Percentiles rank a stretch among this genome's conserved stretches.
Conservation (phyloP, 1,140 invertebrate species). For the Drosophila dunni region DNA sequence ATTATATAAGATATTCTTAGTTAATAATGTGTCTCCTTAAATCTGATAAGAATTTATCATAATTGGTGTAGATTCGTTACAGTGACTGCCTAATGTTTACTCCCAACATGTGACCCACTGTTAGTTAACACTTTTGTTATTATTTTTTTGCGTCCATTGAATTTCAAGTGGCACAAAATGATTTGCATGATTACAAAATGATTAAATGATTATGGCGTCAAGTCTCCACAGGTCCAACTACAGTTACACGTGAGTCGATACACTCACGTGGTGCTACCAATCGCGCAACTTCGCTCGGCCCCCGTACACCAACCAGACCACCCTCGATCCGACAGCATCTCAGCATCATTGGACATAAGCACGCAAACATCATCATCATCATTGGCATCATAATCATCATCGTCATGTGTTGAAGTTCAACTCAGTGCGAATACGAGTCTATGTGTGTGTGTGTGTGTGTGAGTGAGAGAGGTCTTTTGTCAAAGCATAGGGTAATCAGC, state of each 20-base stretch:
- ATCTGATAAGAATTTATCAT: too few species aligned
- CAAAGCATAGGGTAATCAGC: slow-evolving; percentile 28
- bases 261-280: slow-evolving; percentile 61
- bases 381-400: too few species aligned
- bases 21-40: too few species aligned
- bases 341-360: slow-evolving; percentile 1
- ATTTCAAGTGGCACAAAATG: background rate
- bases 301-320: background rate
- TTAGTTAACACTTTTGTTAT: background rate
- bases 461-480: background rate
- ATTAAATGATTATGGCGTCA: slow-evolving; percentile 27
- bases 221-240: background rate
- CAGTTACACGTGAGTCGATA: slow-evolving; percentile 56
- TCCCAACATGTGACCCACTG: slow-evolving; percentile 4
- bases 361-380: slow-evolving; percentile 14
- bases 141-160: background rate
- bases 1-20: too few species aligned
- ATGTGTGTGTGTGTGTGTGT: background rate
- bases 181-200: slow-evolving; percentile 50
- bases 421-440: slow-evolving; percentile 5
- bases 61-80: too few species aligned
- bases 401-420: slow-evolving; percentile 29
- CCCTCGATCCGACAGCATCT: slow-evolving; percentile 1
- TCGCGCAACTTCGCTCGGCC: slow-evolving; percentile 30
- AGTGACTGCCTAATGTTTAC: too few species aligned